These are phyloP conservation scores for Umimayanthus chanpuru DNA, from an alignment of 92 coral and sea anemone species.

Conservation along the genomic window DNA sequence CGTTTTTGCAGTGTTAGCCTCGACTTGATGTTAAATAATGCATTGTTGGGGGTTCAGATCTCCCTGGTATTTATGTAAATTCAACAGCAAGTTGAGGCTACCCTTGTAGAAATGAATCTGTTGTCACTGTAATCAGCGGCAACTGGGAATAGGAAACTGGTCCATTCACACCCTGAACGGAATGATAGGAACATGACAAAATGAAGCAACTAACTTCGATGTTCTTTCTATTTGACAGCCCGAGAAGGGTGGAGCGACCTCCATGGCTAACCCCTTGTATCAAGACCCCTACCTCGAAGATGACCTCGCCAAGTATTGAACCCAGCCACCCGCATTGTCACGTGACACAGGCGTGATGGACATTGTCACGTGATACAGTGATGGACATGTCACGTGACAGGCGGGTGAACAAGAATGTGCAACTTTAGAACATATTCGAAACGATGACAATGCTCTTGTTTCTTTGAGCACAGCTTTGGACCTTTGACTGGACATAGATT, in stretches of 20 bases:
- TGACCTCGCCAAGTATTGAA: conserved; percentile 76
- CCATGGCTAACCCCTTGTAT: conserved; percentile 98
- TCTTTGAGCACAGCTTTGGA: conserved; percentile 12
- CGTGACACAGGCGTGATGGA: not conserved
- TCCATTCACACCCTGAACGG: too few species aligned
- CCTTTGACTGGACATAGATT: conserved; percentile 12
- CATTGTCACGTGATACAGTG: not conserved
- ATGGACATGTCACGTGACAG: not conserved
- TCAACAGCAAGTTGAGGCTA: too few species aligned
- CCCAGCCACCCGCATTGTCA: not conserved
- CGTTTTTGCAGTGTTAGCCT: too few species aligned
- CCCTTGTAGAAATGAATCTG: too few species aligned
- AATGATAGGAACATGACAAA: not conserved
- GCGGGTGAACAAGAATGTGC: not conserved
- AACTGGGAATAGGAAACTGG: too few species aligned
- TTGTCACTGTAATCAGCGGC: too few species aligned
- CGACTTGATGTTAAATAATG: too few species aligned
- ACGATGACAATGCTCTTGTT: conserved; percentile 31
- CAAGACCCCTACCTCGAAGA: conserved; percentile 98
- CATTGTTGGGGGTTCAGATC: too few species aligned
- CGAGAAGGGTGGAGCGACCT: conserved; percentile 93
- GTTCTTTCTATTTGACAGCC: conserved; percentile 52
- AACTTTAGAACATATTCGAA: conserved; percentile 7
- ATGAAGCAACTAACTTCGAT: not conserved
- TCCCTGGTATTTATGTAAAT: too few species aligned